phyloP scores from a whole-genome alignment of 1,140 invertebrate species.

The Pachypeltis micranthus region DNA sequence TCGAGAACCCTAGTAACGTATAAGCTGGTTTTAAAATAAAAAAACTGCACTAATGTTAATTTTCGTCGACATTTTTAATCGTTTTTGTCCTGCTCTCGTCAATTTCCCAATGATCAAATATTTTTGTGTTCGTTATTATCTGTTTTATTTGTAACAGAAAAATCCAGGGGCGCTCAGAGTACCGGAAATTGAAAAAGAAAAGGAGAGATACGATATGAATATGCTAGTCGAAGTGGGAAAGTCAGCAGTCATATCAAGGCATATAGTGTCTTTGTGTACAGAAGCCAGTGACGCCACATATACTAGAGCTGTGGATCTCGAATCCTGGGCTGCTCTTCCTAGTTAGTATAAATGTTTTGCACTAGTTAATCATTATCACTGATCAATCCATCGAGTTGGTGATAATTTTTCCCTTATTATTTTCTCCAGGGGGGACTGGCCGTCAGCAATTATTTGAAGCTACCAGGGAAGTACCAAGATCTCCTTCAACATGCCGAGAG shows the following conservation, averaged over 20 bases:
- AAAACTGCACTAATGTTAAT: too few relatives aligned
- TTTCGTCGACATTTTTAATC: too few relatives aligned
- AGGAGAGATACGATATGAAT: conserved; percentile 68
- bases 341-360: conserved; percentile 42
- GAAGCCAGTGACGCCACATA: conserved; percentile 66
- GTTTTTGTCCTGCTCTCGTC: too few relatives aligned
- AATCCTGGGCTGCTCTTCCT: conserved; percentile 58
- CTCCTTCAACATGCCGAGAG: conserved; percentile 44
- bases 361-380: background rate
- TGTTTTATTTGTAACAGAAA: conserved; percentile 44
- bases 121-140: background rate
- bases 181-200: conserved; percentile 78
- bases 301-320: conserved; percentile 62
- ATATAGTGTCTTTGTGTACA: conserved; percentile 58
- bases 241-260: conserved; percentile 57
- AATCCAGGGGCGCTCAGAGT: conserved; percentile 67
- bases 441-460: conserved; percentile 38
- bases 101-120: too few relatives aligned
- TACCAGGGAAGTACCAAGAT: conserved; percentile 20
- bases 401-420: conserved; percentile 18
- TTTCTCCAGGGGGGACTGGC: conserved; percentile 42
- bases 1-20: too few relatives aligned
- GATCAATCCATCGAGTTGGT: too few relatives aligned
- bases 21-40: too few relatives aligned
- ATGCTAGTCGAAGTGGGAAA: conserved; percentile 56